Conservation (phyloP, 2,888 invertebrate genomes). For the Standfussiana lucernea region DNA sequence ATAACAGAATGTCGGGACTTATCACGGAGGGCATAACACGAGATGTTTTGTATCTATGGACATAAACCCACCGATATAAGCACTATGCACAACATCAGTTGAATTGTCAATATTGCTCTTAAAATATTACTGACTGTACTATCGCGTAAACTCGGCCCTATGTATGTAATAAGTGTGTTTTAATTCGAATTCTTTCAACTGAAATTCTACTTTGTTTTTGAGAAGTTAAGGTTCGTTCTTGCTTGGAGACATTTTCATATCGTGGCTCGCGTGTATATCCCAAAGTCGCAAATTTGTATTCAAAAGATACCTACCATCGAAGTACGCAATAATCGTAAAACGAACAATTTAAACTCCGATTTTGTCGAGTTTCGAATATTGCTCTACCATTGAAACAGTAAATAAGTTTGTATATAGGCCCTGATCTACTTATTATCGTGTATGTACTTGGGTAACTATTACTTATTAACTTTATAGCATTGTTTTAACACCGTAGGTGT, state of each 20-base stretch:
- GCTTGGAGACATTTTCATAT: conserved; percentile 36
- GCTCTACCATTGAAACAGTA: conserved; percentile 74
- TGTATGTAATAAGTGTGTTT: conserved; percentile 71
- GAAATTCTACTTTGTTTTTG: conserved; percentile 41
- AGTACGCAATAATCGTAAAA: conserved; percentile 87
- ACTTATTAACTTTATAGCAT: conserved; percentile 53
- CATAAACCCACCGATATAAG: conserved; percentile 69
- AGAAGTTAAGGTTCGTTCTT: conserved; percentile 60
- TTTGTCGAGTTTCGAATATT: conserved; percentile 84
- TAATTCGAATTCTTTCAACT: conserved; percentile 24
- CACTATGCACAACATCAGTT: conserved; percentile 70
- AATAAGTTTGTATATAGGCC: conserved; percentile 68
- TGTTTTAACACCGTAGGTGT: conserved; percentile 37
- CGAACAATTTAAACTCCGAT: conserved; percentile 86
- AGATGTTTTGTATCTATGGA: conserved; percentile 66
- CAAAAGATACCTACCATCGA: conserved; percentile 85
- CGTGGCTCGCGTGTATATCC: conserved; percentile 79
- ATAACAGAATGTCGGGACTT: conserved; percentile 58
- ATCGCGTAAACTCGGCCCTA: conserved; percentile 77
- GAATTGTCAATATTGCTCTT: conserved; percentile 76
- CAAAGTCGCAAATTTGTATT: conserved; percentile 85
- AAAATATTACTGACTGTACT: conserved; percentile 78
- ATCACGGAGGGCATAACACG: conserved; percentile 61
- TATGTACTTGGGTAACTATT: conserved; percentile 44
- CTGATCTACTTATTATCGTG: conserved; percentile 59